phyloP scores from a whole-genome alignment of 2,888 invertebrate genomes.

The Theristus sp. region DNA sequence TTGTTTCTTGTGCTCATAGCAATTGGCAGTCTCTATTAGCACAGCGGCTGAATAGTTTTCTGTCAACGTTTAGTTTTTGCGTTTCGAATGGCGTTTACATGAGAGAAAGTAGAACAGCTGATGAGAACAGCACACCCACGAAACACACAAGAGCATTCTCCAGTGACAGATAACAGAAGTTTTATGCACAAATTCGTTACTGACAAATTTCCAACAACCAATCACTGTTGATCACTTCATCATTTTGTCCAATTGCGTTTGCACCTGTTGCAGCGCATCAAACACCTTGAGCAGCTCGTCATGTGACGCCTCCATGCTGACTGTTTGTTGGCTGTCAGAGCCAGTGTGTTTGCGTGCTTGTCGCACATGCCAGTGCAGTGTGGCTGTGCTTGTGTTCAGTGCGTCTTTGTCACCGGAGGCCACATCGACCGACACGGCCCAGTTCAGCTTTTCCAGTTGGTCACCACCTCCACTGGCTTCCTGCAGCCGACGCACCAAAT shows the following conservation, averaged over 20 bases:
- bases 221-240: too few species aligned
- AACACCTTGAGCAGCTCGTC: neutral
- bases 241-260: neutral
- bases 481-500: neutral
- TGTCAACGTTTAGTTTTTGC: too few species aligned
- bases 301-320: neutral
- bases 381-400: neutral
- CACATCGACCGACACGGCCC: neutral
- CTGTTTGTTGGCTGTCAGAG: neutral
- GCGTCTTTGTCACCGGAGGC: neutral
- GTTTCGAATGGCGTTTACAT: too few species aligned
- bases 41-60: too few species aligned
- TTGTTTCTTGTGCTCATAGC: too few species aligned
- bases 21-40: too few species aligned
- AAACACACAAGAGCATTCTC: too few species aligned
- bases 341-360: neutral
- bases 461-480: neutral
- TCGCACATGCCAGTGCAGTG: neutral
- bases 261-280: neutral
- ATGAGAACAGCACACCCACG: too few species aligned
- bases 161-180: too few species aligned
- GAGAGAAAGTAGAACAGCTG: too few species aligned
- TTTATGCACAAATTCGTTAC: too few species aligned
- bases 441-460: neutral
- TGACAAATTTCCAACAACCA: too few species aligned